Conservation (phyloP, 2,888 invertebrate species). For the Agrilus mali region DNA sequence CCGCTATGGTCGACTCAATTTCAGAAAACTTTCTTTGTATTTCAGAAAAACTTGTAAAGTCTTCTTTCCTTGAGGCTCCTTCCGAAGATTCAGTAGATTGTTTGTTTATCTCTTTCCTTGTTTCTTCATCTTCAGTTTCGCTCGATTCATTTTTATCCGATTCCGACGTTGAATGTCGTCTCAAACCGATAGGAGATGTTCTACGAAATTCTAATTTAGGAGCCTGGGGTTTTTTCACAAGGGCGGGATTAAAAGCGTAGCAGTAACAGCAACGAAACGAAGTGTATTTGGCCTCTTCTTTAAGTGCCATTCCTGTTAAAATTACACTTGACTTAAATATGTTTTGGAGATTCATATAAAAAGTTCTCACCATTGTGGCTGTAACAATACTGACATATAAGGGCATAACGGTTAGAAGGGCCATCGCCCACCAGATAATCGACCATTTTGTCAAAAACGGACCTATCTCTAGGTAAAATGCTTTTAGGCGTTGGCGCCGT, state of each 20-base stretch:
- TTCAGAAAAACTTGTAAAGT: no score
- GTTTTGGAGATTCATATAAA: constrained; percentile 25
- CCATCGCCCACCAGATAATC: constrained; percentile 95
- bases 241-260: constrained; percentile 72
- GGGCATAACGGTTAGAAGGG: constrained; percentile 85
- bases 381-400: constrained; percentile 82
- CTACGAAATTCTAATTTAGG: constrained; percentile 40
- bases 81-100: no score
- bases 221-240: constrained; percentile 71
- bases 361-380: constrained; percentile 74
- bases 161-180: constrained; percentile 21
- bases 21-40: no score
- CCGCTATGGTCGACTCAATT: no score
- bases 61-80: no score
- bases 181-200: constrained; percentile 6
- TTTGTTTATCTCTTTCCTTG: constrained; percentile 12
- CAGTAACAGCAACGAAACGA: constrained; percentile 91
- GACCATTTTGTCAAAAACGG: constrained; percentile 76
- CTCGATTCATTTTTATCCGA: constrained; percentile 25
- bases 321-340: constrained; percentile 19
- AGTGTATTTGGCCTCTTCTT: constrained; percentile 58
- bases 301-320: constrained; percentile 52
- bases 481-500: constrained; percentile 50
- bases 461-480: constrained; percentile 60
- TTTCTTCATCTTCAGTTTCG: constrained; percentile 27